Evolutionary conservation across 2,888 invertebrate species (phyloP).

Genomic region (Drosophila pseudotakahashii): DNA sequence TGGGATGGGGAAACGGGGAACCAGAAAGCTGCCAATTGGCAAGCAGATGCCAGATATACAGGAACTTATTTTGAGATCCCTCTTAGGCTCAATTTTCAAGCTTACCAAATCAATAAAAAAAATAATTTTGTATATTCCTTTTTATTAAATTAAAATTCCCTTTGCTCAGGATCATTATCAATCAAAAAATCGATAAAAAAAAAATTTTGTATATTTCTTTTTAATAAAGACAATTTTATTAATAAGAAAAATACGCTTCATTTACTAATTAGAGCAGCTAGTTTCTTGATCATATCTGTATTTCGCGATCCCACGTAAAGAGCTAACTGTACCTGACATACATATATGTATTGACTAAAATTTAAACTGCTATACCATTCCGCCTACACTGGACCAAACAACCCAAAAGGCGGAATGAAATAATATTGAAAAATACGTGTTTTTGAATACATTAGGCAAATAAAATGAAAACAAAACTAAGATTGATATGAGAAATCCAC

Average conservation of each 20-base stretch:
- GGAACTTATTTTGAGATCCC: background rate
- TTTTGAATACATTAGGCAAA: too few species aligned
- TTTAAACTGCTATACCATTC: background rate
- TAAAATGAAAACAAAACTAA: too few species aligned
- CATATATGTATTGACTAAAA: background rate
- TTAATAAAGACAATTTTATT: too few species aligned
- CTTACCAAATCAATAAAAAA: background rate
- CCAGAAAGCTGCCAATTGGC: constrained; percentile 19
- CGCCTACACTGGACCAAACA: too few species aligned
- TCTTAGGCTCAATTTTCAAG: too few species aligned
- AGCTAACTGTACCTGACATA: background rate
- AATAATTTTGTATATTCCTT: background rate
- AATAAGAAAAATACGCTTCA: background rate
- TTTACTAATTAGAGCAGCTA: background rate
- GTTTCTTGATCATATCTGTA: background rate
- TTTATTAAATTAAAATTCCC: too few species aligned
- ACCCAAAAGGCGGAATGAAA: too few species aligned
- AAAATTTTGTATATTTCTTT: background rate
- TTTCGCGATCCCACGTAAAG: background rate
- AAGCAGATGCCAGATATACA: constrained; percentile 30
- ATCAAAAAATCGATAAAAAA: too few species aligned
- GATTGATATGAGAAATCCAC: too few species aligned
- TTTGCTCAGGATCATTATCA: too few species aligned
- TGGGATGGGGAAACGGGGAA: constrained; percentile 13
- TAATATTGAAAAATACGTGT: background rate